A percentile compares a stretch with the other conserved stretches of the same genome.
Evolutionary conservation across 2,888 invertebrate species (phyloP).

Genomic region (Cacoxenus indagator): DNA sequence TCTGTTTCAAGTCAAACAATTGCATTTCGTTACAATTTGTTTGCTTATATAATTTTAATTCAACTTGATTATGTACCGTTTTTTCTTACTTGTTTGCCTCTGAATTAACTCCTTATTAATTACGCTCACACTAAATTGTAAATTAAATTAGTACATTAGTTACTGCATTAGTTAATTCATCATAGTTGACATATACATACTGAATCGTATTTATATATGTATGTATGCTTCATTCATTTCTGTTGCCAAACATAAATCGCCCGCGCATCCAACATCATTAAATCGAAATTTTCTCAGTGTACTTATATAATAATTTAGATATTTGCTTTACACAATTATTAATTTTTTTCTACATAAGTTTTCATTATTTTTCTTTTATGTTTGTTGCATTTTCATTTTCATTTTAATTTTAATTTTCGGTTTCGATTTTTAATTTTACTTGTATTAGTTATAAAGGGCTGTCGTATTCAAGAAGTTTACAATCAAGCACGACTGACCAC

Average conservation of each 20-base stretch:
- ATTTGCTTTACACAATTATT: constrained; percentile 48
- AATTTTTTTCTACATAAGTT: constrained; percentile 26
- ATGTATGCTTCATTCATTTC: too few species aligned
- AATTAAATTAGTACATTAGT: constrained; percentile 35
- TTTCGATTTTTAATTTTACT: constrained; percentile 8
- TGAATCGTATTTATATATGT: neutral
- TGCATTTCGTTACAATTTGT: neutral
- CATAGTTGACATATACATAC: neutral
- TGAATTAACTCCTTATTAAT: neutral
- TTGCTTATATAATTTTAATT: neutral
- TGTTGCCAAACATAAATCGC: too few species aligned
- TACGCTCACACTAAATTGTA: neutral
- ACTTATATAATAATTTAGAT: constrained; percentile 48
- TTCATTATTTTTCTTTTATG: constrained; percentile 25
- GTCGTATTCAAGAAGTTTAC: neutral
- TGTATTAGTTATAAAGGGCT: constrained; percentile 20
- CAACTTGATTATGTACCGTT: constrained; percentile 17
- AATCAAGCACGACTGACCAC: too few species aligned
- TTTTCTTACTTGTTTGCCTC: neutral
- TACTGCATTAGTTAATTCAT: constrained; percentile 34
- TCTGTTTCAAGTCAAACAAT: constrained; percentile 32
- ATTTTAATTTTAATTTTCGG: constrained; percentile 7
- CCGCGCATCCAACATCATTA: too few species aligned
- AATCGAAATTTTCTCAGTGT: constrained; percentile 17
- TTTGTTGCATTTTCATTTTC: constrained; percentile 6